A percentile compares a stretch with the other conserved stretches of the same genome.
These are phyloP conservation scores for Synchiropus splendidus DNA, from an alignment of 2,113 vertebrate genomes.

Conservation along the genomic window DNA sequence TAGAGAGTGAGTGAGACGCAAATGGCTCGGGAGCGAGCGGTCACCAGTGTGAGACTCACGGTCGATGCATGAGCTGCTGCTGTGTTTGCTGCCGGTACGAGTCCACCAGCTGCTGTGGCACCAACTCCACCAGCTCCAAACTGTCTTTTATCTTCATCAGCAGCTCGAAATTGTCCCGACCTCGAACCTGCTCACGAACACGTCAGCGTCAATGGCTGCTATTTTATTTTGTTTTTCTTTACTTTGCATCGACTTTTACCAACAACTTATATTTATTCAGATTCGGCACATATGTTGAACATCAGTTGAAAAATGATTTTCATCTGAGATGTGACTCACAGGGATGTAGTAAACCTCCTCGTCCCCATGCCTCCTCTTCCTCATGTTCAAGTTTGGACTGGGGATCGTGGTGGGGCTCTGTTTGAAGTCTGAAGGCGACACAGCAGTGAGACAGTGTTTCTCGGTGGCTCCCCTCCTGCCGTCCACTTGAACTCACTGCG, in stretches of 20 bases:
- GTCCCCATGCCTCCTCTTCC: conserved; percentile 86
- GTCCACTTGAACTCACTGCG: conserved; percentile 75
- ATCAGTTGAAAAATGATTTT: too few species aligned
- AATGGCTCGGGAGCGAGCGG: too few species aligned
- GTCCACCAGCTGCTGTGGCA: conserved; percentile 85
- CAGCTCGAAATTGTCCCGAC: conserved; percentile 93
- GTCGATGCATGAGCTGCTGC: conserved; percentile 89
- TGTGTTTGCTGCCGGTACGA: conserved; percentile 90
- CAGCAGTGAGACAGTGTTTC: too few species aligned
- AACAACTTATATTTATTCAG: too few species aligned
- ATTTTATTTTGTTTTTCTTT: too few species aligned
- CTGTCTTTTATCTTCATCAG: conserved; percentile 97
- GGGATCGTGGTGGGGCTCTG: conserved; percentile 81
- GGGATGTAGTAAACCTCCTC: conserved; percentile 92
- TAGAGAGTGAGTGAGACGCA: conserved; percentile 2
- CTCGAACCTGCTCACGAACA: conserved; percentile 74
- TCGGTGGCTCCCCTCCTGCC: too few species aligned
- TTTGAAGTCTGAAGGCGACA: conserved; percentile 77
- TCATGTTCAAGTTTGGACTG: conserved; percentile 71
- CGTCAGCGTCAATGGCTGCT: not conserved
- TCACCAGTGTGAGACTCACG: conserved; percentile 77
- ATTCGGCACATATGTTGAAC: too few species aligned
- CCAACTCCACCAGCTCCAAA: conserved; percentile 88
- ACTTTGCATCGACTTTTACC: too few species aligned
- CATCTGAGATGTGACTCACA: conserved; percentile 71